Evolutionary conservation across 2,888 invertebrate genomes (phyloP), one percentile per base, ranked within the genome.

Genomic region (Teleiodes luculella): DNA sequence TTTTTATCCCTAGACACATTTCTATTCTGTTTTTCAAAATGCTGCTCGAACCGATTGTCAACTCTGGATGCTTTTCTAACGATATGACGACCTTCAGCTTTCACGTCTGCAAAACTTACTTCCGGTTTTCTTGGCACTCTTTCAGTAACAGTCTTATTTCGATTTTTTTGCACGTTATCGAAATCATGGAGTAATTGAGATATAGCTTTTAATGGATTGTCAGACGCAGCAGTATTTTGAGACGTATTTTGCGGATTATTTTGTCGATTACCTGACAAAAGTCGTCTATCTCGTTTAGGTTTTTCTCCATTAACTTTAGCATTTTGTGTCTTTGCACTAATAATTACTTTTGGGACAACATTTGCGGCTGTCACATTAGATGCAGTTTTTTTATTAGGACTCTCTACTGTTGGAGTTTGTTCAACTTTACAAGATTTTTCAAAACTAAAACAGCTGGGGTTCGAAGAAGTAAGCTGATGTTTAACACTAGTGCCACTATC

Each of bases 121-220:
- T 80, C 80, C n/a, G 46, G 3, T 64, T 72, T 83, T 59, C 59
- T 72, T 82, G 3, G 54, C 33, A 20, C 43, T n/a, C 20, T 43
- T 43, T 80, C 81, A 11, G 64, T 52, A n/a, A 37, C 53, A 5
- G 57, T 54, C 56, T 69, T 83, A 18, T 71, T 68, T 59, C 72
- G 75, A n/a, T 58, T 73, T 58, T 78, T 83, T 66, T 84, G 80
- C 7, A 82, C 79, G 55, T 74, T 77, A 37, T 87, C 85, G 54
- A 87, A 76, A 62, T 85, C 80, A 46, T 81, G 81, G 31, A 87
- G 67, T 41, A 88, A 60, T 64, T 86, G 82, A 28, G 87, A 84
- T 63, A 88, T 86, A 16, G 86, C 83, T 71, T 79, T 82, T 30
- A 87, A 67, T 18, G 88, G 84, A 63, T 83, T 83, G 10, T 83